Evolutionary conservation across 2,113 vertebrate genomes (phyloP).

Genomic region (Corvus hawaiiensis): DNA sequence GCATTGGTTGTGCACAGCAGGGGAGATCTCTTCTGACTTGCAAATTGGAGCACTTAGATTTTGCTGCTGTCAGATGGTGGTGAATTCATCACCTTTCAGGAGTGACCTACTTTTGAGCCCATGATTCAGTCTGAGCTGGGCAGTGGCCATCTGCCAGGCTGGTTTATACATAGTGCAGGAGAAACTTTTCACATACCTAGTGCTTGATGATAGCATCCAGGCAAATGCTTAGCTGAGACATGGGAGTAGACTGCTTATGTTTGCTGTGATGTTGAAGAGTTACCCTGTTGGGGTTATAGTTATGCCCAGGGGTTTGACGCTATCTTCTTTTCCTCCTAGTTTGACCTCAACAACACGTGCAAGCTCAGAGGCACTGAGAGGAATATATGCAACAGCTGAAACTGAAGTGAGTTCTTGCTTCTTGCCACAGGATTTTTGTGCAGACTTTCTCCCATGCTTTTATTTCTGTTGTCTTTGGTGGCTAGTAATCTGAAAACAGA

Average conservation of each 20-base stretch:
- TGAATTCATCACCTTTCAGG: neutral
- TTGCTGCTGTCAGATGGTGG: neutral
- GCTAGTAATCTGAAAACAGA: neutral
- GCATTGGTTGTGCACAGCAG: neutral
- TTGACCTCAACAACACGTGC: slow-evolving; percentile 92
- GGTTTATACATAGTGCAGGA: neutral
- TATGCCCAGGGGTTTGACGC: neutral
- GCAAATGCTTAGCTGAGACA: neutral
- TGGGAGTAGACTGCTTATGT: neutral
- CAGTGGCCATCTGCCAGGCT: neutral
- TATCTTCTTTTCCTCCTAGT: slow-evolving; percentile 64
- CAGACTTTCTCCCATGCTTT: neutral
- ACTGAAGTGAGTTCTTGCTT: slow-evolving; percentile 79
- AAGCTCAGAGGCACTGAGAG: slow-evolving; percentile 86
- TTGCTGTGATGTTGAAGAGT: neutral
- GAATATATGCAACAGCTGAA: slow-evolving; percentile 82
- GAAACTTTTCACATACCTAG: neutral
- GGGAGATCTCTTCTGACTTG: neutral
- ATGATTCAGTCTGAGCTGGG: neutral
- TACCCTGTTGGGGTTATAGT: neutral
- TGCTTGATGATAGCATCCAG: neutral
- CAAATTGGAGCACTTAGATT: neutral
- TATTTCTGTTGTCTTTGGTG: neutral
- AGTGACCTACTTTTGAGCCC: neutral
- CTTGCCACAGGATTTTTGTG: neutral